phyloP scores from a whole-genome alignment of 2,888 invertebrate species.

The Euzophera pinguis region DNA sequence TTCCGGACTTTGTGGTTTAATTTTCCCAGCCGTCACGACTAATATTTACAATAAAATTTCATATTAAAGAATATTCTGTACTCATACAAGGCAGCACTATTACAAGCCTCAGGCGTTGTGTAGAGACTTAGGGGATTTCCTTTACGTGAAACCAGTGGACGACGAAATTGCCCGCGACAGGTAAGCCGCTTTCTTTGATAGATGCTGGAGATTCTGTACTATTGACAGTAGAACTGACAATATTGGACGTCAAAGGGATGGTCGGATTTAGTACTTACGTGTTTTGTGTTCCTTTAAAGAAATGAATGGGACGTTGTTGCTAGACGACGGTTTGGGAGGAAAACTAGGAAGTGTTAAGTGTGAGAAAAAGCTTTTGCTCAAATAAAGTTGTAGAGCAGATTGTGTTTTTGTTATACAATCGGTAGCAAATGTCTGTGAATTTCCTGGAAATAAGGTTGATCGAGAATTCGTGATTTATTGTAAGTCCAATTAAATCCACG shows the following conservation, averaged over 20 bases:
- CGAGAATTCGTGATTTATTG: too few relatives aligned
- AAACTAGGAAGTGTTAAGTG: too few relatives aligned
- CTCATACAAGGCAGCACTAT: slow-evolving; percentile 22
- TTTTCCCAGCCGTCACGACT: too few relatives aligned
- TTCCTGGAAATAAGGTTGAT: too few relatives aligned
- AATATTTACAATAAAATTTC: too few relatives aligned
- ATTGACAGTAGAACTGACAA: slow-evolving; percentile 27
- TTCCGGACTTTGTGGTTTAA: too few relatives aligned
- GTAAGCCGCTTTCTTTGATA: slow-evolving; percentile 75
- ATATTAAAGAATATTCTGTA: background rate
- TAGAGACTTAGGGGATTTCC: slow-evolving; percentile 58
- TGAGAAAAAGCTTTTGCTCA: too few relatives aligned
- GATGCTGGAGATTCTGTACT: slow-evolving; percentile 35
- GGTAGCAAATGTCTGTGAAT: too few relatives aligned
- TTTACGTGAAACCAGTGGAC: slow-evolving; percentile 68
- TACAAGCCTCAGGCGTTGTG: slow-evolving; percentile 40
- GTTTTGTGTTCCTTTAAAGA: background rate
- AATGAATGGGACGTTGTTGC: background rate
- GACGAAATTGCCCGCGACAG: slow-evolving; percentile 73
- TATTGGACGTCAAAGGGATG: slow-evolving; percentile 4
- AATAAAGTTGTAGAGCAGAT: too few relatives aligned
- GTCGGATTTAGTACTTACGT: background rate
- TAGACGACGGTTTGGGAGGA: too few relatives aligned
- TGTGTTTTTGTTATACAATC: too few relatives aligned
- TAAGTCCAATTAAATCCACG: too few relatives aligned